Conservation (phyloP, 2,797 vertebrate genomes). For the Pseudochromis fuscus region DNA sequence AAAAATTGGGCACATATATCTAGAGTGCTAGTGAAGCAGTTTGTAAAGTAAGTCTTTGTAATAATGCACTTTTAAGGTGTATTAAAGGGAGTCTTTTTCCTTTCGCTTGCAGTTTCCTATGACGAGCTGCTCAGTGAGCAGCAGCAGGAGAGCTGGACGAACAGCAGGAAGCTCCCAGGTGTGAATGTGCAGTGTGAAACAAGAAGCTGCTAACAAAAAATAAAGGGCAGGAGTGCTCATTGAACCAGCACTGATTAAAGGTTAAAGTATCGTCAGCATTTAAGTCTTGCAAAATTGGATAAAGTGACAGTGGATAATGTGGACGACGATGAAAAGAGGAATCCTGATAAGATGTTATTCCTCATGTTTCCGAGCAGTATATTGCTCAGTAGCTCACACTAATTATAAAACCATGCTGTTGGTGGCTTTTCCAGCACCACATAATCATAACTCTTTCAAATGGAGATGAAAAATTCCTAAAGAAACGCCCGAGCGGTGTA, state of each 20-base stretch:
- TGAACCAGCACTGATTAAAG: slow-evolving; percentile 18
- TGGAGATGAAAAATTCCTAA: slow-evolving; percentile 33
- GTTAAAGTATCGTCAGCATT: slow-evolving; percentile 8
- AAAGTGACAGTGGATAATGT: slow-evolving; percentile 8
- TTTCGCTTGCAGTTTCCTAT: slow-evolving; percentile 13
- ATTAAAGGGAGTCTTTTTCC: slow-evolving; percentile 19
- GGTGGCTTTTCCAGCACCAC: slow-evolving; percentile 26
- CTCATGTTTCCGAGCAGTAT: slow-evolving; percentile 7
- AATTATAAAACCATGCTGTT: slow-evolving; percentile 34
- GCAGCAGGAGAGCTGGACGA: slow-evolving; percentile 25
- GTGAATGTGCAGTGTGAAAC: slow-evolving; percentile 5
- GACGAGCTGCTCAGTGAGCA: slow-evolving; percentile 25
- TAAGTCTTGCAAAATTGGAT: background rate
- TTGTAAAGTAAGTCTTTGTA: slow-evolving; percentile 15
- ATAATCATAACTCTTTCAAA: slow-evolving; percentile 47
- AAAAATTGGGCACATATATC: background rate
- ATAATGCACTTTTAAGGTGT: slow-evolving; percentile 22
- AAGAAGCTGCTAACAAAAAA: slow-evolving; percentile 14
- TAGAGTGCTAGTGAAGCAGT: background rate
- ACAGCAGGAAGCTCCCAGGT: slow-evolving; percentile 18
- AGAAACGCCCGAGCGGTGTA: slow-evolving; percentile 20
- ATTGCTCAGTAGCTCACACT: slow-evolving; percentile 8
- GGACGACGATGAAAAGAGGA: background rate
- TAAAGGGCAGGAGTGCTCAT: slow-evolving; percentile 1
- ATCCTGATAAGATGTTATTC: background rate